These are phyloP conservation scores for Arctia plantaginis DNA, from an alignment of 2,888 invertebrate genomes.

Conservation along the genomic window DNA sequence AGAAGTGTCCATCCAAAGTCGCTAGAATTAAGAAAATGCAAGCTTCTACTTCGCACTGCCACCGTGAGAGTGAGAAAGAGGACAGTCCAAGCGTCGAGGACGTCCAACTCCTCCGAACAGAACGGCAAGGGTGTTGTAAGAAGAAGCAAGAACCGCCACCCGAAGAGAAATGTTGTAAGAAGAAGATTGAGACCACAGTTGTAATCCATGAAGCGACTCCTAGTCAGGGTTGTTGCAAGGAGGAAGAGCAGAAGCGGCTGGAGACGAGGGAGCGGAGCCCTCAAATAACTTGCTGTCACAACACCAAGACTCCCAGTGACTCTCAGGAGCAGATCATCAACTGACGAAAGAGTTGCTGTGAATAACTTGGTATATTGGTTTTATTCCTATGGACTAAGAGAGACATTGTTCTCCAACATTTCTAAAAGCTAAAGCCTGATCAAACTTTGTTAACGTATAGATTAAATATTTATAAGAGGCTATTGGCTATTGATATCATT, in stretches of 20 bases:
- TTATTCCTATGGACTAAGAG: neutral
- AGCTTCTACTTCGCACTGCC: constrained; percentile 52
- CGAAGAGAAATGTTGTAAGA: constrained; percentile 60
- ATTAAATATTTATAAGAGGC: constrained; percentile 11
- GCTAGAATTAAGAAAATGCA: constrained; percentile 67
- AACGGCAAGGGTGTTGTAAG: constrained; percentile 72
- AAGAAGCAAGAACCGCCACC: constrained; percentile 68
- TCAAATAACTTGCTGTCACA: constrained; percentile 75
- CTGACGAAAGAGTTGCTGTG: constrained; percentile 22
- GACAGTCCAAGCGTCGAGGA: constrained; percentile 76
- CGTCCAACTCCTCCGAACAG: constrained; percentile 67
- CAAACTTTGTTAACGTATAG: neutral
- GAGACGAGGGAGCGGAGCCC: constrained; percentile 72
- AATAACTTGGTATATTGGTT: neutral
- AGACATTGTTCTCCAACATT: neutral
- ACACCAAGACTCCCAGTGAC: constrained; percentile 64
- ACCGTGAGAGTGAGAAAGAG: constrained; percentile 70
- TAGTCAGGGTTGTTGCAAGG: constrained; percentile 51
- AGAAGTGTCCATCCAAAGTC: constrained; percentile 76
- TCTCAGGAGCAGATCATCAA: constrained; percentile 79
- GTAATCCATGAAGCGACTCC: constrained; percentile 45
- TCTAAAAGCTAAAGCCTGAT: neutral
- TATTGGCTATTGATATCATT: constrained; percentile 5
- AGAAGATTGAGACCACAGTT: constrained; percentile 49
- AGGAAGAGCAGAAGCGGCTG: constrained; percentile 45